Percentiles rank a stretch among this genome's conserved stretches.
These are phyloP conservation scores for Chloropsis cyanopogon DNA, from an alignment of 2,113 vertebrate species.

Conservation along the genomic window DNA sequence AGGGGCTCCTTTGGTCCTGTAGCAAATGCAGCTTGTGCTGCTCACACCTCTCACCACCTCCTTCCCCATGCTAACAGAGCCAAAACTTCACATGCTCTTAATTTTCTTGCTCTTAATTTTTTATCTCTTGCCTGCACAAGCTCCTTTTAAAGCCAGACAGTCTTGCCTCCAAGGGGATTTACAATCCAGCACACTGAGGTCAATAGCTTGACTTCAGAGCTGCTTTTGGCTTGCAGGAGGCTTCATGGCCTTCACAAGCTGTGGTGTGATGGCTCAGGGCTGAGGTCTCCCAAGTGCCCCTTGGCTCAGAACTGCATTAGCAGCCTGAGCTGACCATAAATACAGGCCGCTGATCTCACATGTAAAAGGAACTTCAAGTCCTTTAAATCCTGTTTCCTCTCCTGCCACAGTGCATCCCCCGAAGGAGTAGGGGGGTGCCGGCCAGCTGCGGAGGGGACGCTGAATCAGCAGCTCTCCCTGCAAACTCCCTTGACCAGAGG, in stretches of 20 bases:
- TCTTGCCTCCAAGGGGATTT: not conserved
- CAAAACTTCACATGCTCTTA: not conserved
- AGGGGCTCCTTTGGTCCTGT: not conserved
- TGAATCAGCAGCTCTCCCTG: too few species aligned
- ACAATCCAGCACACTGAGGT: not conserved
- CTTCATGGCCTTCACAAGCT: not conserved
- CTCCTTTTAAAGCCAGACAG: not conserved
- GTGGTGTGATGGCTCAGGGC: fast-evolving
- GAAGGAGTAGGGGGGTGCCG: too few species aligned
- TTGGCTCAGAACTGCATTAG: not conserved
- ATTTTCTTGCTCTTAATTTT: not conserved
- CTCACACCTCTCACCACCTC: fast-evolving
- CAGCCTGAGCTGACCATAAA: not conserved
- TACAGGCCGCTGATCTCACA: not conserved
- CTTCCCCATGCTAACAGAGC: not conserved
- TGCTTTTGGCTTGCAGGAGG: not conserved
- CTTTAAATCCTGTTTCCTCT: not conserved
- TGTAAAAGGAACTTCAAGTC: not conserved
- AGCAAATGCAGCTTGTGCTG: not conserved
- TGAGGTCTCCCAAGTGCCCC: not conserved
- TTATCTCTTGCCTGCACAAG: not conserved
- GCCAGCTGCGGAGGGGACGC: too few species aligned
- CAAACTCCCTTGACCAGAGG: too few species aligned
- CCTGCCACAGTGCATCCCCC: too few species aligned
- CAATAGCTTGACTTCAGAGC: not conserved